These are phyloP conservation scores for Notodonta ziczac DNA, from an alignment of 2,888 invertebrate species.

Conservation along the genomic window DNA sequence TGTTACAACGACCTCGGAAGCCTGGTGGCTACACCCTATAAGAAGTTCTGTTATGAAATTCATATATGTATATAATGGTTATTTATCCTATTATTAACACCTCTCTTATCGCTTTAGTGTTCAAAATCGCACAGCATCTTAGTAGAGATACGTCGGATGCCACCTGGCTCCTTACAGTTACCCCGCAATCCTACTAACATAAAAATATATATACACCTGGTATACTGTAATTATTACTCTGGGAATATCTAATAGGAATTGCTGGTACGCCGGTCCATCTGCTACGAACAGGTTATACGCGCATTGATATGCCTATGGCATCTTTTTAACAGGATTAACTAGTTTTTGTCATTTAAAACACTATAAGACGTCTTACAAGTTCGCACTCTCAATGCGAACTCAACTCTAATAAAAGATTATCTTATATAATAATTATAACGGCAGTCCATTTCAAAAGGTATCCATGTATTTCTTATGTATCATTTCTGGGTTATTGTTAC, in stretches of 20 bases:
- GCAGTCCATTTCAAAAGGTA: no score
- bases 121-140: no score
- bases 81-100: no score
- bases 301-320: neutral
- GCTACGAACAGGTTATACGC: neutral
- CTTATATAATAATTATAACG: no score
- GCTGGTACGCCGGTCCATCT: neutral
- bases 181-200: conserved; percentile 75
- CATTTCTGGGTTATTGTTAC: no score
- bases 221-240: conserved; percentile 30
- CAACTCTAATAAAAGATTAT: no score
- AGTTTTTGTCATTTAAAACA: no score
- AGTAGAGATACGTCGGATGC: neutral
- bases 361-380: no score
- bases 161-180: conserved; percentile 68
- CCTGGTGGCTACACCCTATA: neutral
- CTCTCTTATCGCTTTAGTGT: no score
- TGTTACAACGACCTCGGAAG: neutral
- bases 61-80: neutral
- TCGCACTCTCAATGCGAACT: no score
- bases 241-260: neutral
- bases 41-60: neutral
- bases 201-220: conserved; percentile 68
- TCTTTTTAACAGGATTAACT: neutral
- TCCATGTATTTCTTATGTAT: no score